Conservation (phyloP, 2,797 vertebrate genomes). For the Pteronotus mesoamericanus region DNA sequence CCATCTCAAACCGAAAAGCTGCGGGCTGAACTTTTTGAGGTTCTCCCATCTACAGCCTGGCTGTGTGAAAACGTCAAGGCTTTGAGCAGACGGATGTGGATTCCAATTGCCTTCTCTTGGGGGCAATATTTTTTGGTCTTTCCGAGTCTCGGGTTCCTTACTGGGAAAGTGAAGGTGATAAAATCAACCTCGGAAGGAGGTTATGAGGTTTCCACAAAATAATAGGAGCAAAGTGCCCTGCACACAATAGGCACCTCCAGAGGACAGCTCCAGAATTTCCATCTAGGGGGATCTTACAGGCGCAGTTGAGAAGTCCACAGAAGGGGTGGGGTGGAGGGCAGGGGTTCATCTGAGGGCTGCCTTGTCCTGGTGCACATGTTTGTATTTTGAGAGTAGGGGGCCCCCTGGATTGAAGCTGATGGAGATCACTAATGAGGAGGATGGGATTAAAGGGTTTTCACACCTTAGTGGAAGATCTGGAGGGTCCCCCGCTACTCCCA, state of each 20-base stretch:
- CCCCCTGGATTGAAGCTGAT: not conserved
- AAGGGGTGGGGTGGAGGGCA: too few relatives aligned
- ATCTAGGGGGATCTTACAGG: not conserved
- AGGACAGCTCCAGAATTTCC: not conserved
- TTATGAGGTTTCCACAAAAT: not conserved
- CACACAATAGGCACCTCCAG: not conserved
- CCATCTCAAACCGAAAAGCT: not conserved
- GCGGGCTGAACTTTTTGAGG: not conserved
- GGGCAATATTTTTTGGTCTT: not conserved
- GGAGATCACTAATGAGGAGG: not conserved
- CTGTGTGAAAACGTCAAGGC: not conserved
- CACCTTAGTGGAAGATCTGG: not conserved
- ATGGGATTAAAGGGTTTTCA: too few relatives aligned
- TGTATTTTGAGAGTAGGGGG: not conserved
- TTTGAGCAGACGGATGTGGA: not conserved
- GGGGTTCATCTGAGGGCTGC: too few relatives aligned
- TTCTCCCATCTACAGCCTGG: not conserved
- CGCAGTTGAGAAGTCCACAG: accelerated
- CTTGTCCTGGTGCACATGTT: accelerated
- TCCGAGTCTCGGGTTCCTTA: not conserved
- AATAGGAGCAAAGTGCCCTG: not conserved
- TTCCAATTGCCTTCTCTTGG: not conserved
- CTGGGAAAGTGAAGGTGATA: not conserved
- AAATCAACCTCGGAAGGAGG: not conserved
- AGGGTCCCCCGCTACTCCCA: accelerated